phyloP scores from a whole-genome alignment of 30 jellyfish, hydroid and myxozoan genomes.

The Hydra vulgaris region DNA sequence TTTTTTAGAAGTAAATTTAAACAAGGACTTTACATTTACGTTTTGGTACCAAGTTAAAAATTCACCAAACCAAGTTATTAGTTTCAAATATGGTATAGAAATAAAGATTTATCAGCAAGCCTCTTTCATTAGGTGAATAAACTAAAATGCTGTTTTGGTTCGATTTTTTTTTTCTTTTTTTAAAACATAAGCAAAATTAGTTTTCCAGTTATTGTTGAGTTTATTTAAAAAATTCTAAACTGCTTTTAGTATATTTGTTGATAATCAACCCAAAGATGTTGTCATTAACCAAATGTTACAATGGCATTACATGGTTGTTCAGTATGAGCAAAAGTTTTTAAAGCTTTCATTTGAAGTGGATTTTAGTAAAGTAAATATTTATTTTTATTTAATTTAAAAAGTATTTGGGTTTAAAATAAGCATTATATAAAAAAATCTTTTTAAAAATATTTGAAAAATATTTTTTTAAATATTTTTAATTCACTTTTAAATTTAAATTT shows the following conservation, averaged over 20 bases:
- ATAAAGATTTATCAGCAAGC: neutral
- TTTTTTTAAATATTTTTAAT: too few species aligned
- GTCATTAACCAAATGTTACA: neutral
- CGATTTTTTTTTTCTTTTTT: neutral
- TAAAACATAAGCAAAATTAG: neutral
- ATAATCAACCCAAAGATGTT: neutral
- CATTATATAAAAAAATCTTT: too few species aligned
- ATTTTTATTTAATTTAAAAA: too few species aligned
- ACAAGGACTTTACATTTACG: neutral
- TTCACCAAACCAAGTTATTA: neutral
- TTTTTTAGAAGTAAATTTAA: neutral
- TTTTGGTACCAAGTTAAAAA: neutral
- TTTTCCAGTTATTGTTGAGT: too few species aligned
- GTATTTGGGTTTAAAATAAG: neutral
- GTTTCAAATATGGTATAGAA: neutral
- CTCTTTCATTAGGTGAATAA: neutral
- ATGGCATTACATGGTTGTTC: neutral
- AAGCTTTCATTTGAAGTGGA: neutral
- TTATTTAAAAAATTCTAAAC: neutral
- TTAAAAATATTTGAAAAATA: too few species aligned
- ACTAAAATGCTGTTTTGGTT: neutral
- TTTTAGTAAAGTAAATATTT: neutral
- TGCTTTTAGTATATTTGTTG: neutral
- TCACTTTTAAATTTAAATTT: neutral
- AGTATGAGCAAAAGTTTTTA: neutral